Evolutionary conservation across 2,113 vertebrate species (phyloP).

Genomic region (Corythornis madagascariensis): DNA sequence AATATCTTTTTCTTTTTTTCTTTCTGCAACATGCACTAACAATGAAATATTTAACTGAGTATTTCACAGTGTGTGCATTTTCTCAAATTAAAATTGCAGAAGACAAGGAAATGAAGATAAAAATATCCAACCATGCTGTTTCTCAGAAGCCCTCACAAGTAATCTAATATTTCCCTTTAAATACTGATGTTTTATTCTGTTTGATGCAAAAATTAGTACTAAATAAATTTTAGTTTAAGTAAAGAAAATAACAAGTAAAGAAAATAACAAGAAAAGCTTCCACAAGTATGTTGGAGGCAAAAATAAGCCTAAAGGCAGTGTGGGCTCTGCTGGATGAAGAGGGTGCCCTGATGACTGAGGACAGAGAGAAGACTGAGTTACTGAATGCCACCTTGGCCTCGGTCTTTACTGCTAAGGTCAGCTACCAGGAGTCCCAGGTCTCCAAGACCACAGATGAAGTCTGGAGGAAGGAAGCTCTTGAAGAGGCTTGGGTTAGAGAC

Average conservation of each 20-base stretch:
- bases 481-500: no score
- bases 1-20: background rate
- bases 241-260: background rate
- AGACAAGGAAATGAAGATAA: conserved; percentile 43
- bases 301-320: no score
- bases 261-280: no score
- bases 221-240: background rate
- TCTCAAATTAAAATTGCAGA: conserved; percentile 54
- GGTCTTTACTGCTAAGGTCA: no score
- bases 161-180: background rate
- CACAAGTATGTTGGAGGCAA: no score
- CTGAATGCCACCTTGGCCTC: no score
- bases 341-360: no score
- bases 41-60: conserved; percentile 54
- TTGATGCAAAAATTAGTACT: background rate
- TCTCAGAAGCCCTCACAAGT: background rate
- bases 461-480: no score
- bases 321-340: no score
- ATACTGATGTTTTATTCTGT: background rate
- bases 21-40: background rate
- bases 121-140: background rate
- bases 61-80: conserved; percentile 1
- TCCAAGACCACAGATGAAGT: no score
- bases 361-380: no score
- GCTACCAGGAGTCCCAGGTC: no score